Percentiles rank a stretch among this genome's conserved stretches.
Conservation (phyloP, 2,888 invertebrate genomes). For the Smittia sp. region DNA sequence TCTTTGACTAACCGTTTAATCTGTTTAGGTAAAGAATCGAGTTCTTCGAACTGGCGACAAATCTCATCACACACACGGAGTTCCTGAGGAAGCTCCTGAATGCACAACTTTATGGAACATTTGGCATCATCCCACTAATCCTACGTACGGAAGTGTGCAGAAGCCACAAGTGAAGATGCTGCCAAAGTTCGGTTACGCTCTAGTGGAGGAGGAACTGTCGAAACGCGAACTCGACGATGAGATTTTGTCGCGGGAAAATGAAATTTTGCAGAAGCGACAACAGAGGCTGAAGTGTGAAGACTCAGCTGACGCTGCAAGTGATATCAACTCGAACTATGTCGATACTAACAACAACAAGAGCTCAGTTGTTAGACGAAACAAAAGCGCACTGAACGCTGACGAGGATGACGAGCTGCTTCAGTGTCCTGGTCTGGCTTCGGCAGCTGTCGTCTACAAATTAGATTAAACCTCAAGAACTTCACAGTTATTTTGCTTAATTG, state of each 20-base stretch:
- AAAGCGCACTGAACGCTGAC: constrained; percentile 5
- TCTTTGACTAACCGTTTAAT: neutral
- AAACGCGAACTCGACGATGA: constrained; percentile 37
- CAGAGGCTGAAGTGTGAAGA: constrained; percentile 43
- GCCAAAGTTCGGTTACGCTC: constrained; percentile 42
- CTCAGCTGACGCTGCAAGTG: neutral
- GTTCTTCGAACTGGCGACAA: constrained; percentile 66
- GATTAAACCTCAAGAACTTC: constrained; percentile 17
- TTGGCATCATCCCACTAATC: constrained; percentile 53
- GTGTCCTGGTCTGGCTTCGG: constrained; percentile 6
- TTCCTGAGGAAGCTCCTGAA: constrained; percentile 46
- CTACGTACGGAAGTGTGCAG: constrained; percentile 48
- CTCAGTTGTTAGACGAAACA: neutral
- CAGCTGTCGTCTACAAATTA: constrained; percentile 16
- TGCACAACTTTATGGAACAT: constrained; percentile 48
- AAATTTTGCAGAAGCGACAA: constrained; percentile 9
- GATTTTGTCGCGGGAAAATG: constrained; percentile 37
- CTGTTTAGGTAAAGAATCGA: constrained; percentile 56
- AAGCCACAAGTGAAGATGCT: constrained; percentile 42
- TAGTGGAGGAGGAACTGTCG: constrained; percentile 42
- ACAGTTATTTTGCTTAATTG: neutral
- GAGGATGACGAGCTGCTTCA: neutral
- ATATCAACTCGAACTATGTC: constrained; percentile 22
- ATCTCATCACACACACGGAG: constrained; percentile 57
- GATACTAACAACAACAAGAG: constrained; percentile 19